Evolutionary conservation across 2,888 invertebrate genomes (phyloP), one percentile per base, ranked within the genome.

Genomic region (Cyaniris semiargus): DNA sequence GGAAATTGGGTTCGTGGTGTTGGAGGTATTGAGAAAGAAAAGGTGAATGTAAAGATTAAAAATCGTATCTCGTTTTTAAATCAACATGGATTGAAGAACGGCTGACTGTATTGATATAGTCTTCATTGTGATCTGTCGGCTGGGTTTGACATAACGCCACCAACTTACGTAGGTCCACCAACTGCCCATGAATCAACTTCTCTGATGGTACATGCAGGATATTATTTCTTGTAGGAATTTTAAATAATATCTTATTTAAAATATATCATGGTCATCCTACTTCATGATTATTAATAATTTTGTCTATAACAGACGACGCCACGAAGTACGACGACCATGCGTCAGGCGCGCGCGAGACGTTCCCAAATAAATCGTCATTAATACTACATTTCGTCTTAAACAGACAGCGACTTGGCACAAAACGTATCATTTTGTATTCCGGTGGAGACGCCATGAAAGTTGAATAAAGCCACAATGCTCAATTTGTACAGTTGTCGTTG

Each of bases 381-480:
- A 66, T 66, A 66, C 27, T 13, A 5, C 60, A 66, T 66, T 66
- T 66, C 60, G 60, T 66, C 58, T 58, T 58, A 21, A 58, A 66
- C 13, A 66, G 60, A 66, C 60, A 72, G 48, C 5, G 38, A 48
- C 48, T 48, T 72, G 72, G 48, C 44, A 72, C 72, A 48, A 72
- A 72, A 23, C 23, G 72, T 72, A 27, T n/a, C 48, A 21, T 23
- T 72, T 72, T 13, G 72, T 72, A 72, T 72, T 72, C 72, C 48
- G 44, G 44, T 48, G 48, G 72, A 72, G 21, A 10, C 21, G 72
- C 48, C 21, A 72, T 72, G 72, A 72, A 48, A 44, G 48, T 72
- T 48, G 72, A 72, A 72, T 72, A 72, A 72, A 72, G n/a, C 72
- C 72, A 48, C 48, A 72, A 72, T 72, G 72, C 72, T 48, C 72